Evolutionary conservation across 1,140 invertebrate genomes (phyloP).

Genomic region (Bicyclus anynana): DNA sequence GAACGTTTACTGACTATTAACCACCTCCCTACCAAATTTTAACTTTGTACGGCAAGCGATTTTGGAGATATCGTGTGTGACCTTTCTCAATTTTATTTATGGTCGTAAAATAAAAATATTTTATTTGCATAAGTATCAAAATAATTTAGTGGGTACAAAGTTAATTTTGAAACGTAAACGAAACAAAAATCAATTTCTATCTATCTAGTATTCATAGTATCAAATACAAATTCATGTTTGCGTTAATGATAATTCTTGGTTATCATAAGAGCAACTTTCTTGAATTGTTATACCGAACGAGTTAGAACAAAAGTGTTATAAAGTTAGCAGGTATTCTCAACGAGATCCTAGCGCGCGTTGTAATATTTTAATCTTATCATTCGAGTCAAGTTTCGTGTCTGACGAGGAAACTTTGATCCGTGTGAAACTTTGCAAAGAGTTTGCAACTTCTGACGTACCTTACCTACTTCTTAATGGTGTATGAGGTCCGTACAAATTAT

Average conservation of each 20-base stretch:
- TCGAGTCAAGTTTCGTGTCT: constrained; percentile 65
- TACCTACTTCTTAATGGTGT: constrained; percentile 15
- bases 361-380: constrained; percentile 74
- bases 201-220: too few species aligned
- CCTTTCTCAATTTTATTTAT: too few species aligned
- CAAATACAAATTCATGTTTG: background rate
- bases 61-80: too few species aligned
- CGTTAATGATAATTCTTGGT: background rate
- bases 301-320: constrained; percentile 25
- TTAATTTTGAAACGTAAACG: too few species aligned
- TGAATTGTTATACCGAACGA: constrained; percentile 1
- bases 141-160: too few species aligned
- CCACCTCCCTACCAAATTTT: too few species aligned
- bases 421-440: constrained; percentile 60
- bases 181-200: too few species aligned
- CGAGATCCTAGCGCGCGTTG: constrained; percentile 56
- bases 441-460: constrained; percentile 28
- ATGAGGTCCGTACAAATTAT: constrained; percentile 15
- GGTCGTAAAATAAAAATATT: too few species aligned
- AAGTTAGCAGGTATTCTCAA: constrained; percentile 40
- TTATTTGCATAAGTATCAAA: too few species aligned
- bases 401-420: constrained; percentile 63
- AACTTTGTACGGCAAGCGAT: too few species aligned
- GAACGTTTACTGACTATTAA: too few species aligned
- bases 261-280: background rate